phyloP scores from a whole-genome alignment of 2,113 vertebrate species.

The Notothenia coriiceps region DNA sequence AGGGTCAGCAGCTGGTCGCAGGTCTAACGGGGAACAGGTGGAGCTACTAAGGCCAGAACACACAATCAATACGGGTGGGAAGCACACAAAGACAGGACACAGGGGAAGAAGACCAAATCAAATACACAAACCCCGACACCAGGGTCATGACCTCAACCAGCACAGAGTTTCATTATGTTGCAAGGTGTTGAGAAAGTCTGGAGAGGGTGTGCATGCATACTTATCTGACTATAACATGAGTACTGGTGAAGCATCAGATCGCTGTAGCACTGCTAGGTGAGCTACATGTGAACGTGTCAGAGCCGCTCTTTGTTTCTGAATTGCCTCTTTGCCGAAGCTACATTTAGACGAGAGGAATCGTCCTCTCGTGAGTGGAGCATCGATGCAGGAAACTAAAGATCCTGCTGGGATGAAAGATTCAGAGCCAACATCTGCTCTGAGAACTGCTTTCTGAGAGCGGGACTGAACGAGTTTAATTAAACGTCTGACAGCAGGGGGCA shows the following conservation, averaged over 20 bases:
- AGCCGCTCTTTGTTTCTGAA: conserved; percentile 1
- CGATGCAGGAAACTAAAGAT: conserved; percentile 37
- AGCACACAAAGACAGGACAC: too few species aligned
- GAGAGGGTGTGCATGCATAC: not conserved
- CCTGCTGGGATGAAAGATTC: conserved; percentile 51
- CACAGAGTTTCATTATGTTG: conserved; percentile 17
- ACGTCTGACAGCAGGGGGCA: conserved; percentile 54
- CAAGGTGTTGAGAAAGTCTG: not conserved
- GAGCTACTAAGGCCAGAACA: too few species aligned
- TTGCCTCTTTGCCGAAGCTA: conserved; percentile 35
- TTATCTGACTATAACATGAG: not conserved
- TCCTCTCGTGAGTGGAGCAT: conserved; percentile 45
- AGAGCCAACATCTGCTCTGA: conserved; percentile 64
- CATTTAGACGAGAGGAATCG: conserved; percentile 56
- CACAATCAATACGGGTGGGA: too few species aligned
- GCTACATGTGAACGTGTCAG: conserved; percentile 10
- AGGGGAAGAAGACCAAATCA: too few species aligned
- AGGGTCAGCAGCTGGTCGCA: too few species aligned
- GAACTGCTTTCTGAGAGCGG: conserved; percentile 37
- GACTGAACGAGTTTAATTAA: conserved; percentile 74
- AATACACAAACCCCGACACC: too few species aligned
- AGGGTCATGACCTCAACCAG: not conserved
- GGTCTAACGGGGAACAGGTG: too few species aligned
- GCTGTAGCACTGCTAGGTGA: not conserved
- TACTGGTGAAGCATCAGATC: not conserved